Conservation (phyloP, 1,140 invertebrate species). For the Trichonephila clavata region DNA sequence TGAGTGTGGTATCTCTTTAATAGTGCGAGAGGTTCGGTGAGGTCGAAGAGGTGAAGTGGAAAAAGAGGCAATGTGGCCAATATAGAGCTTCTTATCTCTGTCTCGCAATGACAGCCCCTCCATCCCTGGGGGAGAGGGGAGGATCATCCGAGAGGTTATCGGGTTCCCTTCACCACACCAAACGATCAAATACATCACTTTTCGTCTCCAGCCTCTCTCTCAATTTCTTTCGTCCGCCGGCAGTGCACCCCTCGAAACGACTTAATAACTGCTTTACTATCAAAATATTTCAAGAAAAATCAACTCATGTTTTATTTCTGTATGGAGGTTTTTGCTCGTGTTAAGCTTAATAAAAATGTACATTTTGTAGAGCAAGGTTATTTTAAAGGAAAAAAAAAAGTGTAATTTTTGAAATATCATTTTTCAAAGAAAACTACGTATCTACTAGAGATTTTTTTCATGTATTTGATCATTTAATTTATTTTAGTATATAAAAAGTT, state of each 20-base stretch:
- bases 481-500: no score
- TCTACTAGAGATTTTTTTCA: no score
- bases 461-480: no score
- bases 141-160: slow-evolving; percentile 66
- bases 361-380: background rate
- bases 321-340: background rate
- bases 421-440: no score
- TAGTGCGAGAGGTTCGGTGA: slow-evolving; percentile 1
- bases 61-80: slow-evolving; percentile 76
- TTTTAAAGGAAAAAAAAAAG: no score
- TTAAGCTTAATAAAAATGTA: background rate
- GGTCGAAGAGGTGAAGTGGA: slow-evolving; percentile 71
- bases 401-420: no score
- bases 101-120: slow-evolving; percentile 71
- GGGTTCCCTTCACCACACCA: slow-evolving; percentile 74
- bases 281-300: no score
- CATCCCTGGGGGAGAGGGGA: background rate
- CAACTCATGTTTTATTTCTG: background rate
- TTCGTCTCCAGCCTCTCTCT: background rate
- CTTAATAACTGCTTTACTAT: no score
- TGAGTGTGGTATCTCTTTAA: slow-evolving; percentile 17
- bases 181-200: slow-evolving; percentile 76
- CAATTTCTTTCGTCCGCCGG: background rate
- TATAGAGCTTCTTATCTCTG: slow-evolving; percentile 71
- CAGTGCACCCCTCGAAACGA: no score